Percentiles rank a stretch among this genome's conserved stretches.
Conservation (phyloP, 2,888 invertebrate species). For the Xanthia icteritia region DNA sequence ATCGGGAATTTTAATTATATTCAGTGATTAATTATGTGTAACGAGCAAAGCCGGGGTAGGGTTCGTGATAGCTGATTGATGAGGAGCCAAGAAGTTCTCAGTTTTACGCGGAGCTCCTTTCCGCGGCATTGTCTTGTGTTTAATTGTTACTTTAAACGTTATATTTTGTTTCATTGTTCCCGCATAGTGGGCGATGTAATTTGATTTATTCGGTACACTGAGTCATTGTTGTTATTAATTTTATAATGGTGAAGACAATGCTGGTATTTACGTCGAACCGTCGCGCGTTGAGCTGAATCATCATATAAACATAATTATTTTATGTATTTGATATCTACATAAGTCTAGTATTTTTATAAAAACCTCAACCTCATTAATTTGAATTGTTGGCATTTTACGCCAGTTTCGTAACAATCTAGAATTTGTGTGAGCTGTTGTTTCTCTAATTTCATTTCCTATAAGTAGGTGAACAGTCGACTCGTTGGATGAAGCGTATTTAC, state of each 20-base stretch:
- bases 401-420: constrained; percentile 40
- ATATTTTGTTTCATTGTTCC: constrained; percentile 86
- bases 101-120: constrained; percentile 78
- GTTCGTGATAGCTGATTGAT: constrained; percentile 87
- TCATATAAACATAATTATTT: constrained; percentile 70
- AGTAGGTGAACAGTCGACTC: constrained; percentile 46
- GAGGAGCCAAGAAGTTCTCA: constrained; percentile 80
- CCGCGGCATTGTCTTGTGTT: constrained; percentile 83
- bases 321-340: constrained; percentile 44
- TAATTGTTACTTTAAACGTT: constrained; percentile 88
- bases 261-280: constrained; percentile 70
- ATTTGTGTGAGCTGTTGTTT: constrained; percentile 36
- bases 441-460: constrained; percentile 43
- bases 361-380: constrained; percentile 37
- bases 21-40: constrained; percentile 89
- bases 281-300: constrained; percentile 75
- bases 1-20: constrained; percentile 89
- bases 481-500: constrained; percentile 52
- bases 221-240: constrained; percentile 88
- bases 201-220: constrained; percentile 84
- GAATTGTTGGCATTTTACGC: constrained; percentile 16
- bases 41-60: constrained; percentile 80
- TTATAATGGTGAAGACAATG: constrained; percentile 82
- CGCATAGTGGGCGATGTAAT: constrained; percentile 82
- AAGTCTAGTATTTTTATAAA: constrained; percentile 41